A percentile compares a stretch with the other conserved stretches of the same genome.
phyloP scores from a whole-genome alignment of 1,140 invertebrate genomes.

The Mizuhopecten yessoensis region DNA sequence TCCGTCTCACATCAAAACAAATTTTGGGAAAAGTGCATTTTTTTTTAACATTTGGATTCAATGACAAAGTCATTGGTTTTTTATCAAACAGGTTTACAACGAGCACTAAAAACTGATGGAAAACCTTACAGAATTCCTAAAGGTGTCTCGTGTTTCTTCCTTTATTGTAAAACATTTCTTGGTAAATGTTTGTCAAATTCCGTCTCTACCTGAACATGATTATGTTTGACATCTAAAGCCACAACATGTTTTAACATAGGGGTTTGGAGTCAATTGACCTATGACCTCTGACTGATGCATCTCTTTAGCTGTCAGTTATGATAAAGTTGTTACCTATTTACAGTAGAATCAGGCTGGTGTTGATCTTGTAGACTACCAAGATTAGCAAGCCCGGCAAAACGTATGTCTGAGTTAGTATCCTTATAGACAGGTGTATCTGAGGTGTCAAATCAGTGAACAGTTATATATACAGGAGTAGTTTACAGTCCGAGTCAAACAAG shows the following conservation, averaged over 20 bases:
- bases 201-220: neutral
- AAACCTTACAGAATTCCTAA: neutral
- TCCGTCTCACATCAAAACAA: conserved; percentile 9
- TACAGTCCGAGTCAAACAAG: no score
- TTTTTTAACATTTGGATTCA: conserved; percentile 5
- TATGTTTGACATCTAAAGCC: neutral
- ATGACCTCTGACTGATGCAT: neutral
- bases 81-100: neutral
- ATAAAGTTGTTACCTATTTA: no score
- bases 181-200: neutral
- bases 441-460: neutral
- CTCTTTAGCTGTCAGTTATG: neutral
- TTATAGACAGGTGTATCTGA: neutral
- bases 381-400: no score
- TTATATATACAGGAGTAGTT: no score
- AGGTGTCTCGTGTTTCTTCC: neutral
- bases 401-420: no score
- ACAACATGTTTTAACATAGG: neutral
- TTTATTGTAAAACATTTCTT: neutral
- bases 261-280: neutral
- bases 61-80: neutral
- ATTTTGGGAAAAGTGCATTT: neutral
- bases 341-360: neutral
- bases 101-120: neutral
- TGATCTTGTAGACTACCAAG: neutral